Evolutionary conservation across 2,797 vertebrate genomes (phyloP).

Genomic region (Tarsius wallacei): DNA sequence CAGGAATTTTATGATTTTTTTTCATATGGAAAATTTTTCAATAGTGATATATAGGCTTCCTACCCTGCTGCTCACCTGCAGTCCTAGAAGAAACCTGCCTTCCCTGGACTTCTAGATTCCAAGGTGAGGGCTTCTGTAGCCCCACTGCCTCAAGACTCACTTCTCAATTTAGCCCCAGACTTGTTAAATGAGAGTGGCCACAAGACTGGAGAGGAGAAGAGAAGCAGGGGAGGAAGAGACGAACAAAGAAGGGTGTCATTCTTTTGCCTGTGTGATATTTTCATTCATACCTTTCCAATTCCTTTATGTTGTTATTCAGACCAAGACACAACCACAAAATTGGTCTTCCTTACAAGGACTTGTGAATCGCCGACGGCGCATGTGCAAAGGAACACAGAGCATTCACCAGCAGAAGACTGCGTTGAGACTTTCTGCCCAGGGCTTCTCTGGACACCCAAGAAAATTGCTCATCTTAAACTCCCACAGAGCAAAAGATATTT

Average conservation of each 20-base stretch:
- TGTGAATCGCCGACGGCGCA: not conserved
- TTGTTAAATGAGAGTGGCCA: accelerated
- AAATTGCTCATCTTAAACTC: no score
- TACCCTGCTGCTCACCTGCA: accelerated
- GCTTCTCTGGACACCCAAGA: not conserved
- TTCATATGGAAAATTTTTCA: not conserved
- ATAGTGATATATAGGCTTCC: no score
- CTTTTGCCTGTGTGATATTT: accelerated
- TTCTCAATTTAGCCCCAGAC: not conserved
- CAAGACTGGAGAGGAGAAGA: no score
- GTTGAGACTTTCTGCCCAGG: not conserved
- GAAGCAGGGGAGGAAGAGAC: not conserved
- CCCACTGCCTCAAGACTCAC: accelerated
- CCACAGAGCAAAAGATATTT: accelerated
- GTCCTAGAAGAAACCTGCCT: not conserved
- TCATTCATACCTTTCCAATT: accelerated
- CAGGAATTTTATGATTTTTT: not conserved
- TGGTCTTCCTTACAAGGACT: not conserved
- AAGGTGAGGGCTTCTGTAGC: not conserved
- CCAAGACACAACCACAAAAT: accelerated
- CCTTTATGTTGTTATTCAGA: no score
- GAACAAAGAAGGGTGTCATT: accelerated
- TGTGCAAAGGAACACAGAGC: no score
- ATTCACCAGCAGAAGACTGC: not conserved
- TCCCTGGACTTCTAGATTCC: no score